A percentile compares a stretch with the other conserved stretches of the same genome.
Evolutionary conservation across 2,797 vertebrate genomes (phyloP).

Genomic region (Amblyraja radiata): DNA sequence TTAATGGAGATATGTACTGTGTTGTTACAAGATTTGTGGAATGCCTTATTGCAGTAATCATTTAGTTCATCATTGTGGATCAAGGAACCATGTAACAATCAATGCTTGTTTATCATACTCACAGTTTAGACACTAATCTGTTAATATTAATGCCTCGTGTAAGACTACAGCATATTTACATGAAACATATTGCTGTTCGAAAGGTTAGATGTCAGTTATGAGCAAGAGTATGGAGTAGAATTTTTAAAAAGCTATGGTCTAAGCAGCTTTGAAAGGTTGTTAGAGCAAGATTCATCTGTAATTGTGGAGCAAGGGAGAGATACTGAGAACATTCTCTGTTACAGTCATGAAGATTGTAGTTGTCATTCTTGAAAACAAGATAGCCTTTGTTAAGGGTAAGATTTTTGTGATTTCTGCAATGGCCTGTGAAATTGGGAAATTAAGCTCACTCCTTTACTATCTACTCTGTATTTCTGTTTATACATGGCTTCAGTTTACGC

Average conservation of each 20-base stretch:
- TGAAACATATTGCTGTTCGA: background rate
- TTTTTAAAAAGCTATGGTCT: background rate
- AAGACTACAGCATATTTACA: background rate
- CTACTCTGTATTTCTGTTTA: background rate
- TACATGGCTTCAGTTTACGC: background rate
- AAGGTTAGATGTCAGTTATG: background rate
- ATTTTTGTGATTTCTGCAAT: background rate
- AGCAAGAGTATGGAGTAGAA: background rate
- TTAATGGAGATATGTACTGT: background rate
- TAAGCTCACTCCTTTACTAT: background rate
- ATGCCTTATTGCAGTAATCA: background rate
- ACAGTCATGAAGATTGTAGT: no score
- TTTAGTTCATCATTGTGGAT: background rate
- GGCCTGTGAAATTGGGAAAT: background rate
- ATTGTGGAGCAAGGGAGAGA: background rate
- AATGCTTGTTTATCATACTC: background rate
- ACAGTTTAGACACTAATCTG: background rate
- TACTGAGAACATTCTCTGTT: background rate
- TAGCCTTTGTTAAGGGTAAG: background rate
- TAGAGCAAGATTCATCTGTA: background rate
- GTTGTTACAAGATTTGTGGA: background rate
- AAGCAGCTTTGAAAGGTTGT: background rate
- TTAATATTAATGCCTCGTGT: background rate
- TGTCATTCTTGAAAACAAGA: background rate
- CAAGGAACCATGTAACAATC: background rate